These are phyloP conservation scores for Orthosia gothica DNA, from an alignment of 2,888 invertebrate genomes.

Conservation along the genomic window DNA sequence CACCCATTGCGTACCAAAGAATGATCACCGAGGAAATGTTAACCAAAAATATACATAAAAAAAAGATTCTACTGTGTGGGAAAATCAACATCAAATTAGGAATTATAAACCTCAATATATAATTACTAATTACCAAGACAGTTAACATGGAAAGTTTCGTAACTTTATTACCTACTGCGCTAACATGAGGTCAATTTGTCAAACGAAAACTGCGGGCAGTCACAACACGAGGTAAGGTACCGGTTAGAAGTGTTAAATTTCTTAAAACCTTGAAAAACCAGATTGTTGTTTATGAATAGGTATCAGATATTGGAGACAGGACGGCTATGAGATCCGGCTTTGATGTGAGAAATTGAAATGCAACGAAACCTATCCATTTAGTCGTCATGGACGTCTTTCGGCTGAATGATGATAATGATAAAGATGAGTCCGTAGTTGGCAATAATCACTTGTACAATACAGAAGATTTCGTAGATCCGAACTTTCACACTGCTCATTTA, in stretches of 20 bases:
- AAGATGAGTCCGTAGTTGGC: no score
- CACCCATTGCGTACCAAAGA: neutral
- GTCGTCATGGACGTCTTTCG: no score
- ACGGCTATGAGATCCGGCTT: neutral
- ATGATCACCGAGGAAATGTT: neutral
- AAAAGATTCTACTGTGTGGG: neutral
- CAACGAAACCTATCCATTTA: no score
- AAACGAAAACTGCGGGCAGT: slow-evolving; percentile 49
- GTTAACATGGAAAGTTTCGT: slow-evolving; percentile 31
- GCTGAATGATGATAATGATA: no score
- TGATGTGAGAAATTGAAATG: neutral
- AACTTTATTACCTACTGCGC: slow-evolving; percentile 10
- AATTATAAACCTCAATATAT: slow-evolving; percentile 11
- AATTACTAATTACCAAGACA: slow-evolving; percentile 8
- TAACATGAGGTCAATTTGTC: slow-evolving; percentile 51
- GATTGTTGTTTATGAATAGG: slow-evolving; percentile 19
- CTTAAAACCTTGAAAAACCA: slow-evolving; percentile 36
- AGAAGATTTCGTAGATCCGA: neutral
- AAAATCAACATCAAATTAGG: slow-evolving; percentile 11
- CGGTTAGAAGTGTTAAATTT: slow-evolving; percentile 23
- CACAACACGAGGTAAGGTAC: slow-evolving; percentile 24
- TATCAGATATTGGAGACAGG: slow-evolving; percentile 1
- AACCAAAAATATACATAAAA: neutral
- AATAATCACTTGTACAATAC: neutral
- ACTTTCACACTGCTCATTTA: no score